These are phyloP conservation scores for Saguinus midas DNA, from an alignment of 2,113 vertebrate species.

Conservation along the genomic window DNA sequence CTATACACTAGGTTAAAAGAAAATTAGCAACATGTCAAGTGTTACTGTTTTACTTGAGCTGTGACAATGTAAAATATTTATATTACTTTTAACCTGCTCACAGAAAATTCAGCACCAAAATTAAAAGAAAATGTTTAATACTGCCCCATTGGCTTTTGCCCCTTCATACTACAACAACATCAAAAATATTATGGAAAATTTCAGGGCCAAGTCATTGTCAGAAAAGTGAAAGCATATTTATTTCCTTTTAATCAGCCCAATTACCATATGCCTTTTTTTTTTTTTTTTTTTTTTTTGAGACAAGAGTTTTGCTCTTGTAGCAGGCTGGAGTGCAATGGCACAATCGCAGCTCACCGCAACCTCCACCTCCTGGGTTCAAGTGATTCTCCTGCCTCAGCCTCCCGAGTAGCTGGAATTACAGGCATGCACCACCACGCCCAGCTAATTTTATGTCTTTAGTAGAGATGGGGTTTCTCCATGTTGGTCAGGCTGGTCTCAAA, in stretches of 20 bases:
- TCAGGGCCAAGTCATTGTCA: background rate
- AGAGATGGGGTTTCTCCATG: too few relatives aligned
- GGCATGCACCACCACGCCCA: too few relatives aligned
- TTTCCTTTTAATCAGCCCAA: background rate
- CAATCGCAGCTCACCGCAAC: too few relatives aligned
- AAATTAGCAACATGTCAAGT: background rate
- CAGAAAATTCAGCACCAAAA: background rate
- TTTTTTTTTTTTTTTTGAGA: background rate
- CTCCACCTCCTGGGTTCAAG: too few relatives aligned
- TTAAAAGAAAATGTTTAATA: conserved; percentile 22
- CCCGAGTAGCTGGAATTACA: too few relatives aligned
- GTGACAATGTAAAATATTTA: background rate
- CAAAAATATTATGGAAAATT: conserved; percentile 1
- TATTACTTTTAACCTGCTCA: background rate
- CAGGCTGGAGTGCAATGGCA: too few relatives aligned
- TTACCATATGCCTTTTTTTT: background rate
- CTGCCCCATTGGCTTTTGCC: background rate
- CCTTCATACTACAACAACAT: background rate
- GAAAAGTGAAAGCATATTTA: background rate
- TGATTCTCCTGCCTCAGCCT: too few relatives aligned
- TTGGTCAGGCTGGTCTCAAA: too few relatives aligned
- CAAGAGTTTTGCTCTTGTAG: too few relatives aligned
- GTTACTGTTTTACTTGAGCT: background rate
- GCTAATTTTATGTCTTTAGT: too few relatives aligned
- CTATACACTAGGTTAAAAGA: background rate